phyloP scores from a whole-genome alignment of 2,113 vertebrate genomes.

The Heloderma charlesbogerti region DNA sequence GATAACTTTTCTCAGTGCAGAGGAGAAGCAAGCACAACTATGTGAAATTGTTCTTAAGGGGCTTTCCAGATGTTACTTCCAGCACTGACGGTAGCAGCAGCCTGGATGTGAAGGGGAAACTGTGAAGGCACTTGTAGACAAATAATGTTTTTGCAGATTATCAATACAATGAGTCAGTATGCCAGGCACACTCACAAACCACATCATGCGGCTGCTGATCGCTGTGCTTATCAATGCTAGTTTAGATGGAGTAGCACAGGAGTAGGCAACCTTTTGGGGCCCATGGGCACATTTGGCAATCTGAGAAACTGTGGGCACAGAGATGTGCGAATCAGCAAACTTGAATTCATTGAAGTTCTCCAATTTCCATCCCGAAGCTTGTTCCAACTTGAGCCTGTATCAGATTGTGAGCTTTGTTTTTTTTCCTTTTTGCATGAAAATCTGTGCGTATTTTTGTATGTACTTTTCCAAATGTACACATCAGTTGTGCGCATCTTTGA shows the following conservation, averaged over 20 bases:
- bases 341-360: too few species aligned
- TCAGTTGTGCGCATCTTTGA: too few species aligned
- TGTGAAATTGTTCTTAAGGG: not conserved
- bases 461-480: too few species aligned
- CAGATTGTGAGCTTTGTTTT: too few species aligned
- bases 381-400: too few species aligned
- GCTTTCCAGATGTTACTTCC: not conserved
- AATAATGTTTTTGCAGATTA: not conserved
- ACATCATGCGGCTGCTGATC: not conserved
- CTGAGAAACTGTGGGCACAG: too few species aligned
- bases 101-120: not conserved
- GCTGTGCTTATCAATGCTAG: not conserved
- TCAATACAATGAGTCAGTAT: not conserved
- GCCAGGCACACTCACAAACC: not conserved
- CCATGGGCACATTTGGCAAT: too few species aligned
- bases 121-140: not conserved
- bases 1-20: not conserved
- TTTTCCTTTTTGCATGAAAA: too few species aligned
- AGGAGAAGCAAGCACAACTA: not conserved
- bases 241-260: not conserved
- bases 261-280: too few species aligned
- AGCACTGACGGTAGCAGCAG: not conserved
- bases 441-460: too few species aligned
- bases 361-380: too few species aligned
- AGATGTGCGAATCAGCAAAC: too few species aligned